Evolutionary conservation across 1,140 invertebrate genomes (phyloP), one percentile per base, ranked within the genome.

Genomic region (Sminthurides bifidus): DNA sequence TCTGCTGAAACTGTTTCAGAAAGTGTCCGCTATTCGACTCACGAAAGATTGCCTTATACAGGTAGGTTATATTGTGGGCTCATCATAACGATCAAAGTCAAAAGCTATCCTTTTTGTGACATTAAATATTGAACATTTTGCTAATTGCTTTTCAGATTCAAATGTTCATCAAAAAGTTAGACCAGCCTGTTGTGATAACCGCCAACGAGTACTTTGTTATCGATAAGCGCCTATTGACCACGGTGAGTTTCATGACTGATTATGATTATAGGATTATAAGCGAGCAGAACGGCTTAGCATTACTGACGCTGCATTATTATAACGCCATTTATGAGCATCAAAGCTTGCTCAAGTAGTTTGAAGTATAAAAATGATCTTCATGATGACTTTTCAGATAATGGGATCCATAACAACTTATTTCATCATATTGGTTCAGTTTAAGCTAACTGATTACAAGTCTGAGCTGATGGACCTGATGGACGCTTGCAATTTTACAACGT

Each of bases 321-420:
- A n/a, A n/a, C n/a, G n/a, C n/a, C n/a, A n/a, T n/a, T n/a, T n/a
- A n/a, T n/a, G n/a, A n/a, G n/a, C n/a, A n/a, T n/a, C n/a, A n/a
- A n/a, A n/a, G n/a, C n/a, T n/a, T n/a, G n/a, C n/a, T n/a, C n/a
- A n/a, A n/a, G n/a, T n/a, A n/a, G n/a, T n/a, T n/a, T n/a, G n/a
- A n/a, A n/a, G n/a, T n/a, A n/a, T n/a, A n/a, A n/a, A n/a, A n/a
- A n/a, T n/a, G n/a, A 41, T 37, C 12, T 40, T 1, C 21, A 29
- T 54, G 10, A n/a, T n/a, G n/a, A n/a, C n/a, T 54, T 59, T 49
- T 8, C 46, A 59, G 58, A 52, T 60, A 10, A 19, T 60, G 12
- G 53, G 46, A 38, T 43, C 53, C 1, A 55, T 56, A 17, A 56
- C 52, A 24, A 56, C 58, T 0, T 60, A 56, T 49, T 60, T 60